Base-by-base conservation (phyloP, 2,888 invertebrate species). In the Sphaerophoria taeniata region DNA sequence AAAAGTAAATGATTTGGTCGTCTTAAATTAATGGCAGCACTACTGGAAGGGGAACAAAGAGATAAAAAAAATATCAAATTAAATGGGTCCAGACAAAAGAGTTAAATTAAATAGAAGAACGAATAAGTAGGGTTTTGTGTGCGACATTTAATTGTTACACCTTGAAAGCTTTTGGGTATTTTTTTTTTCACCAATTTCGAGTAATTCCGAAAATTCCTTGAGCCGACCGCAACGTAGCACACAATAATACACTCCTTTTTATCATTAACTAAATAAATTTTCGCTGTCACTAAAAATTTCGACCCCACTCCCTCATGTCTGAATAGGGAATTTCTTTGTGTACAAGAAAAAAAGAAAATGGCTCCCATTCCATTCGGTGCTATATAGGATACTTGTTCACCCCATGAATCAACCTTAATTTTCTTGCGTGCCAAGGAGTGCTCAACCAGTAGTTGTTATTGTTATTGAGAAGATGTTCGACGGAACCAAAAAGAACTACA, bases 241-340 rank as follows among this genome's bases (percentile, higher is more conserved):
- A 60, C 60, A 39, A 60, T 60, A 60, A 60, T 61, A 61, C 61
- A 61, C 61, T 61, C 43, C 45, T 45, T 47, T 61, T 61, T 24
- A 47, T 61, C 45, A 61, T 61, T 61, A 61, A 61, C 45, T 61
- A 33, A 61, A 61, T 61, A 61, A 61, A 61, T 61, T 61, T 45
- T 61, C 61, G 61, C 45, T 61, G 61, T 61, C 61, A 45, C 61
- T 47, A 45, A 43, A 61, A 61, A 45, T 47, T 61, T 45, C 45
- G n/a, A 61, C 4, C 61, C 61, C 61, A 47, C 61, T 61, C 45
- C 61, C 61, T 45, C 14, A 45, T 45, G 45, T 61, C 45, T 61
- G 61, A 45, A 45, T 33, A 9, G 7, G 11, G 7, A 43, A 7
- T 9, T 3, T 4, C 39, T 43, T 1, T 31, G 7, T 31, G 43